phyloP scores from a whole-genome alignment of 2,113 vertebrate species.

The Himantopus leucocephalus region DNA sequence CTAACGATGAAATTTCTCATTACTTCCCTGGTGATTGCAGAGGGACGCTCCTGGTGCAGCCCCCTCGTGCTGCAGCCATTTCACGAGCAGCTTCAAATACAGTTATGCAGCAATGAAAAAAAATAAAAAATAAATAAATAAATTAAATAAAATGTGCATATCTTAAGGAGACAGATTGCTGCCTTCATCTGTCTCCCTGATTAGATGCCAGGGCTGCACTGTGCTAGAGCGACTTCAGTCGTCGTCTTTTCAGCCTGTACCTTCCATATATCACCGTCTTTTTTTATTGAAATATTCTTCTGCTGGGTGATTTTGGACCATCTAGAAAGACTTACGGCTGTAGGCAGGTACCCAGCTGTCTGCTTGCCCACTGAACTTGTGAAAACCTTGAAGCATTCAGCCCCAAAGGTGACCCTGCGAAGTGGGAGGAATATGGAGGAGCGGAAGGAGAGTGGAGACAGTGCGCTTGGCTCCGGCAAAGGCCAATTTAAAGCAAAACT shows the following conservation, averaged over 20 bases:
- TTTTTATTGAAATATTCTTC: background rate
- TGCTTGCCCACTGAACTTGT: background rate
- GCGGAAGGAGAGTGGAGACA: fast-evolving
- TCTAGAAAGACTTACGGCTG: background rate
- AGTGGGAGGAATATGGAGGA: background rate
- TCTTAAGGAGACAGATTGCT: constrained; percentile 46
- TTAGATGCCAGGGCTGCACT: background rate
- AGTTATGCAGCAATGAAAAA: background rate
- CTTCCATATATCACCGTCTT: background rate
- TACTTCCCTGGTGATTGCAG: constrained; percentile 1
- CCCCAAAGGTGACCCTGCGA: background rate
- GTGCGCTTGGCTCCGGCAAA: background rate
- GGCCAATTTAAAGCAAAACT: background rate
- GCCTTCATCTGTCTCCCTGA: constrained; percentile 53
- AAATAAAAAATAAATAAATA: background rate
- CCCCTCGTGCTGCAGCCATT: constrained; percentile 22
- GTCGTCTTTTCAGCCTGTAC: background rate
- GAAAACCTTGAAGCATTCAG: background rate
- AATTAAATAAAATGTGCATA: background rate
- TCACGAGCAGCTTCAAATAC: background rate
- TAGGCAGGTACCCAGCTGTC: background rate
- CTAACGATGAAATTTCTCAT: background rate
- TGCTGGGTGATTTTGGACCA: background rate
- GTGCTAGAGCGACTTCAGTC: background rate
- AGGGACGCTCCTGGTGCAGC: background rate